A percentile compares a stretch with the other conserved stretches of the same genome.
These are phyloP conservation scores for Cydia amplana DNA, from an alignment of 1,140 invertebrate species.

Conservation along the genomic window DNA sequence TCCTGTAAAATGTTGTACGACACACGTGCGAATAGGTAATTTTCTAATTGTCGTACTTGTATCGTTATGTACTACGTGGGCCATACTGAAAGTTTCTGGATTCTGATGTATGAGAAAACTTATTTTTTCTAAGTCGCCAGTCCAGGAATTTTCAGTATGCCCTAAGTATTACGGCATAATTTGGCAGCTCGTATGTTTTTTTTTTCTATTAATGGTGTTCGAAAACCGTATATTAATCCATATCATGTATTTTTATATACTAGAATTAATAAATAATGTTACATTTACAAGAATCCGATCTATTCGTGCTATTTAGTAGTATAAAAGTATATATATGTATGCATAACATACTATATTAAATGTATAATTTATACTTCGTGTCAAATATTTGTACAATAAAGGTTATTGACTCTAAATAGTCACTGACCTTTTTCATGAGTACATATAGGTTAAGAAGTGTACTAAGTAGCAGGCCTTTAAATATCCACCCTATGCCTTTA, in stretches of 20 bases:
- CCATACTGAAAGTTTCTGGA: no score
- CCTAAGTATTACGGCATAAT: background rate
- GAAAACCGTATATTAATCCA: constrained; percentile 1
- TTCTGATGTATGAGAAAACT: no score
- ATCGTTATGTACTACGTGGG: background rate
- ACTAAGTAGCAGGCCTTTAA: background rate
- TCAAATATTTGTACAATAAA: background rate
- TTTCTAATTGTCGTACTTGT: no score
- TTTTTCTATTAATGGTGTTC: constrained; percentile 6
- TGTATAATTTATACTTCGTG: background rate
- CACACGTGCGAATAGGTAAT: no score
- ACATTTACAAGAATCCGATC: background rate
- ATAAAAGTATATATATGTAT: background rate
- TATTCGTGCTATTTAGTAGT: background rate
- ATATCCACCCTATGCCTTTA: background rate
- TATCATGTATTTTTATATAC: constrained; percentile 36
- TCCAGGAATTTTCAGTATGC: no score
- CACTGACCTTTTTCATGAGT: background rate
- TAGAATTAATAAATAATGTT: constrained; percentile 17
- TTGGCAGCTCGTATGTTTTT: background rate
- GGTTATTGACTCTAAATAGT: background rate
- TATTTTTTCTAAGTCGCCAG: no score
- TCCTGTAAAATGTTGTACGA: no score
- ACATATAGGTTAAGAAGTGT: background rate
- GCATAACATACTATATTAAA: background rate